Evolutionary conservation across 2,113 vertebrate species (phyloP), one percentile per base, ranked within the genome.

Genomic region (Herpetotheres cachinnans): DNA sequence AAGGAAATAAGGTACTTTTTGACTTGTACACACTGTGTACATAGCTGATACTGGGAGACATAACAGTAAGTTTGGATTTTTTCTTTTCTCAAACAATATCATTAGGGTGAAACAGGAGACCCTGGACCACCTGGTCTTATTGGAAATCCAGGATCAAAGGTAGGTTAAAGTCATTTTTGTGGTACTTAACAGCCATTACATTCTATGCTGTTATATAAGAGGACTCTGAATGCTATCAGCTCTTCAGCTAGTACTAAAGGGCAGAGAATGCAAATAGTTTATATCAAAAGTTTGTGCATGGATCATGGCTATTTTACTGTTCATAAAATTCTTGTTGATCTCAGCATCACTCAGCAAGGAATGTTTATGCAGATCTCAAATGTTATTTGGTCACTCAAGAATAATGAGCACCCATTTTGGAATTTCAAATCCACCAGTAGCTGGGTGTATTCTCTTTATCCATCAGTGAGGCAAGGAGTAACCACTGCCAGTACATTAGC

Each of bases 81-180:
- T 56, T 54, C 4, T 89, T 80, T 95, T 81, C 47, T 52, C 52
- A 73, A 91, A 95, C 26, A 82, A 93, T 82, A 61, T 81, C 9
- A 49, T 85, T 97, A 98, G 97, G 98, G 98, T 69, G 98, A 98
- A 97, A 96, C 98, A 98, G 99, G 99, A 98, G 97, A 97, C 73
- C 88, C 95, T 36, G 99, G 99, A 66, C 96, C 95, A 30, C 97
- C 98, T 36, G 99, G 99, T 67, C 95, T 97, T 62, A 95, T 38
- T 82, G 99, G 99, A 97, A 98, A 97, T 97, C 98, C 98, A 95
- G 99, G 99, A 95, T 86, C 97, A 95, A 97, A 98, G 98, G 99
- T 99, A 98, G 85, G 63, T 82, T 30, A 93, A 84, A 65, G 11
- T 6, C 71, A 69, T 74, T 94, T 85, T 30, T 89, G 15, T 34